A percentile compares a stretch with the other conserved stretches of the same genome.
phyloP scores from a whole-genome alignment of 2,113 vertebrate species.

The Manacus vitellinus region DNA sequence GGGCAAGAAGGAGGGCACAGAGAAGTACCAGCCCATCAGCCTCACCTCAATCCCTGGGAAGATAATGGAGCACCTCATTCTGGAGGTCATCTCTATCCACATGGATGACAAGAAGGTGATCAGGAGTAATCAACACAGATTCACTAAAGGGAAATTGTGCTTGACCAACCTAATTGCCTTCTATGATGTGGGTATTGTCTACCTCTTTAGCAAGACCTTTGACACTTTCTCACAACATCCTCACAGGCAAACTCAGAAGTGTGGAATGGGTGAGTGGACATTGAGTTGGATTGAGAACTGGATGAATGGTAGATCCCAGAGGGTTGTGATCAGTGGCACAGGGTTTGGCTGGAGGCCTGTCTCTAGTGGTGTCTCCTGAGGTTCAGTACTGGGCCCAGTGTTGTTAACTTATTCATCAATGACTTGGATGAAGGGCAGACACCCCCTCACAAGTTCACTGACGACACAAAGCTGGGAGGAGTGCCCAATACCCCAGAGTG shows the following conservation, averaged over 20 bases:
- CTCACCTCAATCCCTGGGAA: neutral
- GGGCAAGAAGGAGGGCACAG: neutral
- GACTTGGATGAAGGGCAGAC: neutral
- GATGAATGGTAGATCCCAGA: neutral
- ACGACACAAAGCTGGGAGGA: neutral
- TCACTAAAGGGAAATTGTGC: neutral
- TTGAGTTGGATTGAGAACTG: neutral
- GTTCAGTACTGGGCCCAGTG: neutral
- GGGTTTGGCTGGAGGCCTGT: neutral
- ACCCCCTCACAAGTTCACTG: neutral
- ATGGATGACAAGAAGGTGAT: neutral
- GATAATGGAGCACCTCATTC: neutral
- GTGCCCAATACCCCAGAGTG: fast-evolving
- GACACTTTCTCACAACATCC: neutral
- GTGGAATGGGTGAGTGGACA: neutral
- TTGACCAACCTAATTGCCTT: neutral
- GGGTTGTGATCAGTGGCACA: neutral
- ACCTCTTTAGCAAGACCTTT: neutral
- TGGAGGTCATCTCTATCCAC: neutral
- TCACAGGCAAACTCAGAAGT: neutral
- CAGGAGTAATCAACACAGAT: neutral
- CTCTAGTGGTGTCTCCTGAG: neutral
- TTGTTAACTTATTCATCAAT: neutral
- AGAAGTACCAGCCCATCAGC: neutral
- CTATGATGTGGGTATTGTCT: neutral